Base-by-base conservation (phyloP, 2,888 invertebrate genomes). In the Xanthia icteritia region DNA sequence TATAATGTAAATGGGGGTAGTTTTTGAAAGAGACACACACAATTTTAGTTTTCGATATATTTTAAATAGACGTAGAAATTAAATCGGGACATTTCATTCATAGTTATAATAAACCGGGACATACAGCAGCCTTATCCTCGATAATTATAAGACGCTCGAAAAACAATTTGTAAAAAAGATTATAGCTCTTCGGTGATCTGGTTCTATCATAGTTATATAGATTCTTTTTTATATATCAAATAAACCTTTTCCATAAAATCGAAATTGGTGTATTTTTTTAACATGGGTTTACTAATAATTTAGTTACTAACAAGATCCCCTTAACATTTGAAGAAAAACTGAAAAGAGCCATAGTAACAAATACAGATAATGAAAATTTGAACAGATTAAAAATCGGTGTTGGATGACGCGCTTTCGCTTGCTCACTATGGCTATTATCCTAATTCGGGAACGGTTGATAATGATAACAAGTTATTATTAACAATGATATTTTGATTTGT, bases 211-310 rank as follows among this genome's bases (percentile, higher is more conserved):
- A 94, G 92, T 93, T 94, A 92, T 93, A 94, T 94, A 92, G 91
- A 93, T 93, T 92, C 90, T 92, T 93, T 94, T 95, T 94, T 95
- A 95, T 95, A 95, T 95, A 95, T 95, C 93, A 94, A 96, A 96
- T 95, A 92, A 96, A 96, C 94, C 96, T 95, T 96, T 96, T 95
- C 96, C 95, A 96, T 96, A 95, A 96, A 96, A 96, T 96, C 95
- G 92, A 96, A 82, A 91, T 91, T 94, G 96, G 96, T 96, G 96
- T 96, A 96, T 96, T 96, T 93, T 96, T 96, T 96, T 96, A 96
- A 96, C 96, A 96, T 96, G 96, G 96, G 96, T 90, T 89, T 94
- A 96, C 96, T 96, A 96, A 96, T 96, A 87, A 88, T 87, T 89
- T 93, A 94, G 94, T 91, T 90, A 96, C 96, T 96, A 96, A 96